Evolutionary conservation across 2,888 invertebrate genomes (phyloP).

Genomic region (Ctenicera cuprea): DNA sequence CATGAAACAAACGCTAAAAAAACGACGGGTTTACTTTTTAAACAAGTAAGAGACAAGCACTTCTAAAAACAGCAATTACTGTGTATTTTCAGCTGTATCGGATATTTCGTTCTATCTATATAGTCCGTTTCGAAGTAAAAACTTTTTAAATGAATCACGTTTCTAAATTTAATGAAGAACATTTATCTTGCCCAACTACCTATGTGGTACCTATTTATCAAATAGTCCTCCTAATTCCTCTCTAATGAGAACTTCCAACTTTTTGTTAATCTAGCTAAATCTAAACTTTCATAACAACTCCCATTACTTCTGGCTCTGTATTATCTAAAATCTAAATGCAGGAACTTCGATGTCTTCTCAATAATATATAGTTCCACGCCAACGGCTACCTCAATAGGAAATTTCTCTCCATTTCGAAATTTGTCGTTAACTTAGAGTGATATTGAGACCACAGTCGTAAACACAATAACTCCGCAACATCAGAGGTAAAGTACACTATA

Average conservation of each 20-base stretch:
- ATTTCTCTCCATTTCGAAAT: constrained; percentile 6
- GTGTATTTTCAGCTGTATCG: constrained; percentile 10
- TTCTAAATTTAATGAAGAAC: constrained; percentile 21
- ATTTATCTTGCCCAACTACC: constrained; percentile 20
- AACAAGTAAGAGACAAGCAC: neutral
- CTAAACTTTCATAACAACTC: constrained; percentile 18
- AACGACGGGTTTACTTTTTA: too few relatives aligned
- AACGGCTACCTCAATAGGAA: constrained; percentile 15
- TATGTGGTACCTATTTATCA: constrained; percentile 24
- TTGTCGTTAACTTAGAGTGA: neutral
- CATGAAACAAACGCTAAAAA: too few relatives aligned
- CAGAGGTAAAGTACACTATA: neutral
- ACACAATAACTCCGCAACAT: neutral
- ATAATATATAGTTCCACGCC: constrained; percentile 31
- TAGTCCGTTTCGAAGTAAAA: neutral
- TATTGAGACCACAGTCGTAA: constrained; percentile 11
- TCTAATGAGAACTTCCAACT: constrained; percentile 25
- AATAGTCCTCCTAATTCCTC: constrained; percentile 10
- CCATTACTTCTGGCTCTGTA: constrained; percentile 26
- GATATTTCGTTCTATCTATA: constrained; percentile 18
- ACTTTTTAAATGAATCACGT: constrained; percentile 27
- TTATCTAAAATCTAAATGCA: constrained; percentile 34
- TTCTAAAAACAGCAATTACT: constrained; percentile 3
- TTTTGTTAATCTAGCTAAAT: constrained; percentile 28
- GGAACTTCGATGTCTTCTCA: constrained; percentile 29